These are phyloP conservation scores for Lamellibrachia luymesi DNA, from an alignment of 1,140 invertebrate genomes.

Conservation along the genomic window DNA sequence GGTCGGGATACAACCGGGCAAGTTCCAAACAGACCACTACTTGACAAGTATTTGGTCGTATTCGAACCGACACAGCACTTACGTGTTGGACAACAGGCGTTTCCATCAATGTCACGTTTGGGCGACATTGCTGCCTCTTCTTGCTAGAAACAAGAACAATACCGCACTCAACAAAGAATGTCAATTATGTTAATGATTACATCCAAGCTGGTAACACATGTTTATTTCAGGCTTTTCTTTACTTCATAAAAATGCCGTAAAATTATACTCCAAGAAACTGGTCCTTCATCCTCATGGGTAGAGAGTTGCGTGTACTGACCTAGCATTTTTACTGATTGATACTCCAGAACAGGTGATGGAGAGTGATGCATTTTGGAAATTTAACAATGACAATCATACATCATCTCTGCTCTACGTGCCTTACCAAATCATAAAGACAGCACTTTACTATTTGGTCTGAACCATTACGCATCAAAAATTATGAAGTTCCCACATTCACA, in stretches of 20 bases:
- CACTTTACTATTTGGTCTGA: not conserved
- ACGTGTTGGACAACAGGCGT: not conserved
- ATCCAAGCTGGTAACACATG: not conserved
- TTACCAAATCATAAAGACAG: not conserved
- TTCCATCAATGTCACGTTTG: slow-evolving; percentile 35
- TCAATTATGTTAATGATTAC: not conserved
- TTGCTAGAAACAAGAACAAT: not conserved
- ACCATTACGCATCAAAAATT: not conserved
- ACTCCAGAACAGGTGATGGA: not conserved
- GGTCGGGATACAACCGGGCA: not conserved
- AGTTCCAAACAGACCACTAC: not conserved
- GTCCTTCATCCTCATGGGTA: not conserved
- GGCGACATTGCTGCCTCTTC: slow-evolving; percentile 29
- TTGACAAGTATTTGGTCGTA: not conserved
- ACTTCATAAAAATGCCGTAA: not conserved
- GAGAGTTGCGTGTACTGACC: not conserved
- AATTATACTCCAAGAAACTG: not conserved
- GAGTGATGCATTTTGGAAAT: not conserved
- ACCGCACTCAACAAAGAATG: not conserved
- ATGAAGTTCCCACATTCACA: not conserved
- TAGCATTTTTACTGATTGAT: not conserved
- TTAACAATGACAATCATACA: not conserved
- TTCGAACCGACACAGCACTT: not conserved
- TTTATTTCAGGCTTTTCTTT: not conserved
- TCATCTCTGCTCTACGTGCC: not conserved